These are phyloP conservation scores for Lasius fuliginosus DNA, from an alignment of 2,888 invertebrate genomes.

Conservation along the genomic window DNA sequence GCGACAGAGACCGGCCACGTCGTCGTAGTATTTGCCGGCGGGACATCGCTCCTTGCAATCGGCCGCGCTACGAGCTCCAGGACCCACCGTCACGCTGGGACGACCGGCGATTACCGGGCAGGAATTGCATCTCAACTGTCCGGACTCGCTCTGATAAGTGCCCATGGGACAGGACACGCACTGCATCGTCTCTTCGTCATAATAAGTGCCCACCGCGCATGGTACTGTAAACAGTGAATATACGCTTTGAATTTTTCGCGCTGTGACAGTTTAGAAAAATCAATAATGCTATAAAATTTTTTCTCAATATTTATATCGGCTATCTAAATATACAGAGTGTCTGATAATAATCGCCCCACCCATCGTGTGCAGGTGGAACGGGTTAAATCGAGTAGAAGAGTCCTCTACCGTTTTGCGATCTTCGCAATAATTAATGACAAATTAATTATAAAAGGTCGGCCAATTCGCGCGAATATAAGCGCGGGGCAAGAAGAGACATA, in stretches of 20 bases:
- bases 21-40: conserved; percentile 96
- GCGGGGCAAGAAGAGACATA: too few relatives aligned
- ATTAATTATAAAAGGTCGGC: too few relatives aligned
- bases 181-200: conserved; percentile 91
- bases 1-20: conserved; percentile 94
- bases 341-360: too few relatives aligned
- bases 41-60: conserved; percentile 98
- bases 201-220: conserved; percentile 96
- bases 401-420: too few relatives aligned
- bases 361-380: too few relatives aligned
- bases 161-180: conserved; percentile 96
- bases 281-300: background rate
- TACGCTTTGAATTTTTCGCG: background rate
- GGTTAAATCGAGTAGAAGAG: too few relatives aligned
- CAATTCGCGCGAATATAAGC: too few relatives aligned
- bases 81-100: conserved; percentile 94
- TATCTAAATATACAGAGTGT: too few relatives aligned
- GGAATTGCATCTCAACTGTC: conserved; percentile 94
- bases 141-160: conserved; percentile 97
- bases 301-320: background rate
- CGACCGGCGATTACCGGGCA: conserved; percentile 97
- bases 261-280: background rate
- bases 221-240: conserved; percentile 88
- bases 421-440: too few relatives aligned
- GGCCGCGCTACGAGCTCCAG: conserved; percentile 95